A percentile compares a stretch with the other conserved stretches of the same genome.
Conservation (phyloP, 1,140 invertebrate genomes). For the Pectinophora gossypiella region DNA sequence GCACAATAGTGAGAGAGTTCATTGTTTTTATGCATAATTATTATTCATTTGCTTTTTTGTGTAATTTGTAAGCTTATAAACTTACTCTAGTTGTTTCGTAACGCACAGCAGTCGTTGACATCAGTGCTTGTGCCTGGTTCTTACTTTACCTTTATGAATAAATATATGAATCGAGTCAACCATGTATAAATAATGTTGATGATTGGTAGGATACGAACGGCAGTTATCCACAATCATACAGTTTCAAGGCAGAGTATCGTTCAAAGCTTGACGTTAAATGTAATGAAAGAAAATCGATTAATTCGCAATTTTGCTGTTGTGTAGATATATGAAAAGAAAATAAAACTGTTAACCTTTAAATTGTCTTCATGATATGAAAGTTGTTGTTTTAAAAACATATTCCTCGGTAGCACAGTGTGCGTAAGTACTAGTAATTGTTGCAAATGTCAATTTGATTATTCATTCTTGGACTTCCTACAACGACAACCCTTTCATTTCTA, state of each 20-base stretch:
- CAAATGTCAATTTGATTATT: not conserved
- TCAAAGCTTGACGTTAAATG: not conserved
- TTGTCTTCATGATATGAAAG: not conserved
- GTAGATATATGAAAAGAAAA: too few relatives aligned
- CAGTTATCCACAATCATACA: not conserved
- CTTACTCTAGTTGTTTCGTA: not conserved
- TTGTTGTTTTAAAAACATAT: not conserved
- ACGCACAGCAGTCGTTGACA: not conserved
- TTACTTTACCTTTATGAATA: not conserved
- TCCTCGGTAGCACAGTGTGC: too few relatives aligned
- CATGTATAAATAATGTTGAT: not conserved
- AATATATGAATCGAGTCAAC: not conserved
- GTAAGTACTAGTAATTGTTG: not conserved
- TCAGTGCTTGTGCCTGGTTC: too few relatives aligned
- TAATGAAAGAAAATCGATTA: not conserved
- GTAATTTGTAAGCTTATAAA: not conserved
- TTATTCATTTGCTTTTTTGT: not conserved
- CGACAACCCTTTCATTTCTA: not conserved
- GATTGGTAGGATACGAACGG: not conserved
- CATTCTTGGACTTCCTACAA: not conserved
- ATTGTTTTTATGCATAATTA: not conserved
- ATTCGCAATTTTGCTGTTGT: not conserved
- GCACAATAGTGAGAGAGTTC: not conserved
- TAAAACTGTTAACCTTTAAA: not conserved
- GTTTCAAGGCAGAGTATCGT: not conserved